These are phyloP conservation scores for Brachypodius melanocephalos DNA, from an alignment of 2,113 vertebrate species.

Conservation along the genomic window DNA sequence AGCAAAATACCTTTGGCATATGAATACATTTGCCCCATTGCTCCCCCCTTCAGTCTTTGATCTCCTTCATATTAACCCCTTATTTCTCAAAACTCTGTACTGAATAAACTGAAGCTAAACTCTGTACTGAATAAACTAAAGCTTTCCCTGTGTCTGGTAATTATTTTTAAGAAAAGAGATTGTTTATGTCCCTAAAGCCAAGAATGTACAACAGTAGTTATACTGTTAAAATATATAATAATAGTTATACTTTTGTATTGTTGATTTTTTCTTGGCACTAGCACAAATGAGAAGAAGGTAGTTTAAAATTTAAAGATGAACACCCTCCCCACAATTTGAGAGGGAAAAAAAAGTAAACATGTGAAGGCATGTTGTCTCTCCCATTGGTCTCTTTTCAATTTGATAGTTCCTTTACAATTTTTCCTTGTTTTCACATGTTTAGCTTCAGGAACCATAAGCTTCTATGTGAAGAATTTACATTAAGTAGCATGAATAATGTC, in stretches of 20 bases:
- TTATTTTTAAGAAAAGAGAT: neutral
- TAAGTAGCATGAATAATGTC: neutral
- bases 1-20: neutral
- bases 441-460: conserved; percentile 22
- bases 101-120: neutral
- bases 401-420: conserved; percentile 27
- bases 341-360: conserved; percentile 14
- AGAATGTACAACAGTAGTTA: neutral
- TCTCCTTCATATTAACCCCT: neutral
- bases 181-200: neutral
- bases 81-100: neutral
- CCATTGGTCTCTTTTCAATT: conserved; percentile 42
- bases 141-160: neutral
- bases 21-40: neutral
- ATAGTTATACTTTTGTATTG: neutral
- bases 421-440: conserved; percentile 45
- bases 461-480: neutral
- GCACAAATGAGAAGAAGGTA: neutral
- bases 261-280: neutral
- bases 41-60: neutral
- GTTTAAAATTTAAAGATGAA: conserved; percentile 19
- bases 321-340: neutral
- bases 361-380: conserved; percentile 38
- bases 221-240: neutral
- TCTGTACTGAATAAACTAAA: neutral